phyloP scores from a whole-genome alignment of 23 tunicate species.

The Ascidia mentula region DNA sequence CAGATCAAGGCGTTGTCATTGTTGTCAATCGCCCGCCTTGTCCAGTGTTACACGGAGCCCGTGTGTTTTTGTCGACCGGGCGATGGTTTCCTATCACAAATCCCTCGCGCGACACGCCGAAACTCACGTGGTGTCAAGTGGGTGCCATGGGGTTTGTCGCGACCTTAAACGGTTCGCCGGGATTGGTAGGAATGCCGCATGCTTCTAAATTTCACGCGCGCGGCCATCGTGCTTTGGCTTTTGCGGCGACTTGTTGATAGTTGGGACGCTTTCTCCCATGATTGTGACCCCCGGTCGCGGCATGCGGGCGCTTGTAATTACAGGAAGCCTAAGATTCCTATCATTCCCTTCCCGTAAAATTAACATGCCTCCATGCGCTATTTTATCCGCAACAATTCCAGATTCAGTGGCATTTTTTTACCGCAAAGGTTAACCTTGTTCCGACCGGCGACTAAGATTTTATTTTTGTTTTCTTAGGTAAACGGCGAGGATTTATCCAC shows the following conservation, averaged over 20 bases:
- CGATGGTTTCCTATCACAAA: conserved; percentile 9
- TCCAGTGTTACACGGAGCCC: not conserved
- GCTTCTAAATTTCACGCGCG: not conserved
- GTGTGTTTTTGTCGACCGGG: not conserved
- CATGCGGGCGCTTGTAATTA: conserved; percentile 25
- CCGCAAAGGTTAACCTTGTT: not conserved
- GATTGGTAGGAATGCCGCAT: not conserved
- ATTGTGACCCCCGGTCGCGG: not conserved
- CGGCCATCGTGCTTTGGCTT: not conserved
- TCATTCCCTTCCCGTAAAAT: conserved; percentile 16
- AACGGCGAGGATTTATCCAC: conserved; percentile 57
- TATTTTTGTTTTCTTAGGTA: conserved; percentile 30
- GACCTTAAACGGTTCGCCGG: not conserved
- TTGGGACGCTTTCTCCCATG: not conserved
- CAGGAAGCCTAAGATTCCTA: conserved; percentile 14
- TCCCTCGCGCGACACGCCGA: not conserved
- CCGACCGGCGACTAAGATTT: not conserved
- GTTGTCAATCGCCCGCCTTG: not conserved
- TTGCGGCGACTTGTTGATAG: conserved; percentile 1
- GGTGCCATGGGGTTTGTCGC: not conserved
- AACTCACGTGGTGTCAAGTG: not conserved
- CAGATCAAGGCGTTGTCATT: not conserved
- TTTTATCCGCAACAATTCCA: not conserved
- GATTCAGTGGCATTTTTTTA: not conserved
- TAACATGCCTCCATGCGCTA: not conserved